phyloP scores from a whole-genome alignment of 2,888 invertebrate species.

The Volucella inflata region DNA sequence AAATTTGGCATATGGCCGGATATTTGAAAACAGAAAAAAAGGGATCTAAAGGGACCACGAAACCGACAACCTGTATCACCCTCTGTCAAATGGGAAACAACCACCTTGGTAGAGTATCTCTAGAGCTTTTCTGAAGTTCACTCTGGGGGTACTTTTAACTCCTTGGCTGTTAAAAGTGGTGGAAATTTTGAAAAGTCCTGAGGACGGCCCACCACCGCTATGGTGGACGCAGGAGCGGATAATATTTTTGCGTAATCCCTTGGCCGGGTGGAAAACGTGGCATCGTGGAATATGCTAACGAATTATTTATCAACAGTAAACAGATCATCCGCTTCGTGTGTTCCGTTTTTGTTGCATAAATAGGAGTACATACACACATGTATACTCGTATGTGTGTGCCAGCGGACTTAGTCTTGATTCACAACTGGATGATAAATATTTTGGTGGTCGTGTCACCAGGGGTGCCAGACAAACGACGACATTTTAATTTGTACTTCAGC shows the following conservation, averaged over 20 bases:
- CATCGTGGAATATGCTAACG: conserved; percentile 69
- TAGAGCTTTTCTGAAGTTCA: neutral
- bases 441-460: conserved; percentile 1
- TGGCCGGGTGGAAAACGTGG: conserved; percentile 66
- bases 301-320: conserved; percentile 74
- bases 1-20: conserved; percentile 81
- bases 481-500: conserved; percentile 70
- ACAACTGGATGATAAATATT: conserved; percentile 29
- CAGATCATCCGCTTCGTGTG: conserved; percentile 66
- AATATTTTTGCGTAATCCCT: conserved; percentile 68
- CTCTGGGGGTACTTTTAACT: conserved; percentile 33
- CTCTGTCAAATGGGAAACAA: neutral
- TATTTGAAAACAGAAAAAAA: conserved; percentile 47
- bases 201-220: conserved; percentile 38
- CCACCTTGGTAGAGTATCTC: neutral
- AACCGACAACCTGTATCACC: conserved; percentile 1
- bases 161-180: conserved; percentile 60
- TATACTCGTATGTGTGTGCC: conserved; percentile 2
- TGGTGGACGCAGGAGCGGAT: conserved; percentile 19
- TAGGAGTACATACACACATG: too few species aligned
- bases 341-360: conserved; percentile 48
- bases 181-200: conserved; percentile 50
- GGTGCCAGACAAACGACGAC: conserved; percentile 27
- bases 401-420: conserved; percentile 26
- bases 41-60: conserved; percentile 48